A percentile compares a stretch with the other conserved stretches of the same genome.
Evolutionary conservation across 2,888 invertebrate genomes (phyloP).

Genomic region (Pegoplata infirma): DNA sequence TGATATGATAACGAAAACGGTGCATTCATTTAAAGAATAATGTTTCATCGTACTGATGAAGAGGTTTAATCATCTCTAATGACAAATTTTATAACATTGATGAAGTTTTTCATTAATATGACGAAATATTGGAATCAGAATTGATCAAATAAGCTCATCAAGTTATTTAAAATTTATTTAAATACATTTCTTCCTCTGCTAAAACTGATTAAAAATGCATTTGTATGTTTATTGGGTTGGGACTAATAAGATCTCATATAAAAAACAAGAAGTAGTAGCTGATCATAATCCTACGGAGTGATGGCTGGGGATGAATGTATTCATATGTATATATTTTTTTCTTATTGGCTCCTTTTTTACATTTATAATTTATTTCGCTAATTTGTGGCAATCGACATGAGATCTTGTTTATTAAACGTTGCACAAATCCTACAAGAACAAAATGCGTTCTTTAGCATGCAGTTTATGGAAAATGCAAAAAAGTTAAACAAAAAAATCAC

Average conservation of each 20-base stretch:
- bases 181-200: too few species aligned
- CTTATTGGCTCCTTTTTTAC: constrained; percentile 26
- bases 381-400: constrained; percentile 77
- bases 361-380: constrained; percentile 76
- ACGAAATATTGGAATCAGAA: too few species aligned
- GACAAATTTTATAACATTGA: too few species aligned
- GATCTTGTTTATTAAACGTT: constrained; percentile 77
- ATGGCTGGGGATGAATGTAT: background rate
- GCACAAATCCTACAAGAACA: constrained; percentile 69
- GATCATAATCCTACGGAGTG: constrained; percentile 16
- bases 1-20: constrained; percentile 37
- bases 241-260: too few species aligned
- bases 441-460: constrained; percentile 65
- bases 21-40: too few species aligned
- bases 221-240: too few species aligned
- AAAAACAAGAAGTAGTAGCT: background rate
- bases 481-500: constrained; percentile 13
- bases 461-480: constrained; percentile 52
- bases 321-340: background rate
- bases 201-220: too few species aligned
- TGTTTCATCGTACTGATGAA: too few species aligned
- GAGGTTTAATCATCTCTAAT: too few species aligned
- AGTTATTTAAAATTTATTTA: too few species aligned
- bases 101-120: too few species aligned
- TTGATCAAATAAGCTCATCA: too few species aligned